phyloP scores from a whole-genome alignment of 2,113 vertebrate species.

The Bostrychus sinensis region DNA sequence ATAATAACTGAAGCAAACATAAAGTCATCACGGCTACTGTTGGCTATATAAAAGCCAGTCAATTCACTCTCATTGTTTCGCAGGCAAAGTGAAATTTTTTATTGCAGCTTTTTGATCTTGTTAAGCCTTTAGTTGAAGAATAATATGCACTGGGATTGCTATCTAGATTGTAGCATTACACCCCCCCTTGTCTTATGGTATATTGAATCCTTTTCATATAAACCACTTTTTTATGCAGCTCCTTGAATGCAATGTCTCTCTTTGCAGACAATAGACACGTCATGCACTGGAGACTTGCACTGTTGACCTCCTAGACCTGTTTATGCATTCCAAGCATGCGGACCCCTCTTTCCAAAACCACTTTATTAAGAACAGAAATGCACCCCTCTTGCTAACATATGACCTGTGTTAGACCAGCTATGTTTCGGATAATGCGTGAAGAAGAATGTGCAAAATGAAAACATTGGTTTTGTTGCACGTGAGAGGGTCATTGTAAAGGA shows the following conservation, averaged over 20 bases:
- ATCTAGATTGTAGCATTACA: neutral
- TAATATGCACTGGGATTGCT: neutral
- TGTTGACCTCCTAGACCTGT: slow-evolving; percentile 36
- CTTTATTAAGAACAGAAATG: slow-evolving; percentile 35
- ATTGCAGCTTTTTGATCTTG: neutral
- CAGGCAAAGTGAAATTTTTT: neutral
- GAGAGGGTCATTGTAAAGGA: slow-evolving; percentile 50
- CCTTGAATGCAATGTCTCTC: neutral
- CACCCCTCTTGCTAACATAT: slow-evolving; percentile 33
- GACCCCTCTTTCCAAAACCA: slow-evolving; percentile 16
- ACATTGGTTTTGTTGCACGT: slow-evolving; percentile 11
- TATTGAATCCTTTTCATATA: slow-evolving; percentile 18
- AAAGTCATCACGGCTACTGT: neutral
- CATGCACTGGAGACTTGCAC: slow-evolving; percentile 32
- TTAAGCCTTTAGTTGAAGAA: neutral
- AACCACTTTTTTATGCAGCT: slow-evolving; percentile 17
- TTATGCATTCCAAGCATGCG: slow-evolving; percentile 52
- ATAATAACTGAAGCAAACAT: neutral
- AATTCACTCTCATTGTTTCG: neutral
- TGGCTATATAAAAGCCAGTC: neutral
- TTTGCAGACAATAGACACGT: slow-evolving; percentile 6
- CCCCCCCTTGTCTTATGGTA: slow-evolving; percentile 5
- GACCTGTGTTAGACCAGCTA: slow-evolving; percentile 53
- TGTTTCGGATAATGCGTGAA: slow-evolving; percentile 71
- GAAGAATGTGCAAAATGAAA: slow-evolving; percentile 70